Evolutionary conservation across 2,797 vertebrate genomes (phyloP).

Genomic region (Uromys caudimaculatus): DNA sequence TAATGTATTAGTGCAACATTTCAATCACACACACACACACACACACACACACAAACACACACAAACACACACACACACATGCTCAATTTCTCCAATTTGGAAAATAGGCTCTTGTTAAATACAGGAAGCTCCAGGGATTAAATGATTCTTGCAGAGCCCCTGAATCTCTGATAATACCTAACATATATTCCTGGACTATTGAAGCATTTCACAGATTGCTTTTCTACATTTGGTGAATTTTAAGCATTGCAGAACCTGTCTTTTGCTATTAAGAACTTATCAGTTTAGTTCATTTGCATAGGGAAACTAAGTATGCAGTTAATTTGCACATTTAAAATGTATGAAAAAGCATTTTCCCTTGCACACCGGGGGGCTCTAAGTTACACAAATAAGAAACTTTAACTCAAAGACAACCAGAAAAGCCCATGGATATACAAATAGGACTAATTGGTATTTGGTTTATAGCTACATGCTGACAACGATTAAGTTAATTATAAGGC

Average conservation of each 20-base stretch:
- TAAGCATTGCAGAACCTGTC: constrained; percentile 79
- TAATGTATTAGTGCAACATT: not conserved
- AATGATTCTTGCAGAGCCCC: constrained; percentile 60
- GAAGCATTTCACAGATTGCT: constrained; percentile 77
- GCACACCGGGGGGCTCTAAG: constrained; percentile 67
- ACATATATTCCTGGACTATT: constrained; percentile 60
- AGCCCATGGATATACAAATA: constrained; percentile 76
- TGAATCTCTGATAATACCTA: constrained; percentile 69
- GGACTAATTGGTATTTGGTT: constrained; percentile 86
- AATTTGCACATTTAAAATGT: constrained; percentile 80
- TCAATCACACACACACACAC: not conserved
- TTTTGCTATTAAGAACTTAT: constrained; percentile 78
- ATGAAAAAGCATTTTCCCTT: constrained; percentile 68
- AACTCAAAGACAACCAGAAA: constrained; percentile 82
- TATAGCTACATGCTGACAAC: constrained; percentile 85
- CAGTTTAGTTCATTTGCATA: constrained; percentile 77
- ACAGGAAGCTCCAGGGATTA: constrained; percentile 58
- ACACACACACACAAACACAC: not conserved
- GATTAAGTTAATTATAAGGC: constrained; percentile 87
- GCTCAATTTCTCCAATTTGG: not conserved
- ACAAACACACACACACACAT: not conserved
- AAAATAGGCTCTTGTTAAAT: constrained; percentile 72
- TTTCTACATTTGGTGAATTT: constrained; percentile 78
- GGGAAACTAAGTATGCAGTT: constrained; percentile 79
- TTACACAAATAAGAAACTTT: constrained; percentile 80